Conservation (phyloP, 2,888 invertebrate species). For the Baronia brevicornis region DNA sequence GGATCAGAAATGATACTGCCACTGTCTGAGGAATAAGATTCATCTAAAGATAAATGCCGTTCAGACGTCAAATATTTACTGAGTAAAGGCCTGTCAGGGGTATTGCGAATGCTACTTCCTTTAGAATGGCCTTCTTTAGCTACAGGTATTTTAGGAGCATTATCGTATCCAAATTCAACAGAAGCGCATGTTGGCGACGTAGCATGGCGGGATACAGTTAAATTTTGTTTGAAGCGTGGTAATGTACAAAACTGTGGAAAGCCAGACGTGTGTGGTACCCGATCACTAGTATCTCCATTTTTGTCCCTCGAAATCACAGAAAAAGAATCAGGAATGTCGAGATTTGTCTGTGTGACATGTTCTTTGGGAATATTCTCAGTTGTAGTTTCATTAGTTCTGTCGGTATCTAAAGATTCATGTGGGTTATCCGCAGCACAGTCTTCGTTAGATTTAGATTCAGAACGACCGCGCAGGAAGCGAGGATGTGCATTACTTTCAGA, state of each 20-base stretch:
- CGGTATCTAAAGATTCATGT: constrained; percentile 1
- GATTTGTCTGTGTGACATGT: too few species aligned
- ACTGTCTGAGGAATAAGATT: constrained; percentile 43
- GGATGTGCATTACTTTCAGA: constrained; percentile 4
- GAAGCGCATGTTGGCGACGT: constrained; percentile 21
- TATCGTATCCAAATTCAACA: constrained; percentile 18
- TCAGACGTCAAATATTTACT: constrained; percentile 74
- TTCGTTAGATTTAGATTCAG: constrained; percentile 26
- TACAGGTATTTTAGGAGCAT: constrained; percentile 15
- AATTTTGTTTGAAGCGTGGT: constrained; percentile 45
- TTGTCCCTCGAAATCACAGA: background rate
- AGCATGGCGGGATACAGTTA: constrained; percentile 25
- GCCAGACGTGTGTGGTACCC: constrained; percentile 18
- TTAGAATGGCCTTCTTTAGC: constrained; percentile 23
- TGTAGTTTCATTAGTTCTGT: background rate
- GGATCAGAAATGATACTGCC: constrained; percentile 48
- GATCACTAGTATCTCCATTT: too few species aligned
- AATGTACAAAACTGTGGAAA: constrained; percentile 43
- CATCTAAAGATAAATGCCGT: constrained; percentile 47
- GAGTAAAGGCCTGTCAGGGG: constrained; percentile 70
- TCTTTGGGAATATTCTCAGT: background rate
- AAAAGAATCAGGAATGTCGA: background rate
- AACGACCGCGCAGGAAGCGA: constrained; percentile 20
- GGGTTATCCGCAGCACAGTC: constrained; percentile 9
- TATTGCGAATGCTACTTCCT: constrained; percentile 36